phyloP scores from a whole-genome alignment of 2,888 invertebrate species.

The Philonicus albiceps region DNA sequence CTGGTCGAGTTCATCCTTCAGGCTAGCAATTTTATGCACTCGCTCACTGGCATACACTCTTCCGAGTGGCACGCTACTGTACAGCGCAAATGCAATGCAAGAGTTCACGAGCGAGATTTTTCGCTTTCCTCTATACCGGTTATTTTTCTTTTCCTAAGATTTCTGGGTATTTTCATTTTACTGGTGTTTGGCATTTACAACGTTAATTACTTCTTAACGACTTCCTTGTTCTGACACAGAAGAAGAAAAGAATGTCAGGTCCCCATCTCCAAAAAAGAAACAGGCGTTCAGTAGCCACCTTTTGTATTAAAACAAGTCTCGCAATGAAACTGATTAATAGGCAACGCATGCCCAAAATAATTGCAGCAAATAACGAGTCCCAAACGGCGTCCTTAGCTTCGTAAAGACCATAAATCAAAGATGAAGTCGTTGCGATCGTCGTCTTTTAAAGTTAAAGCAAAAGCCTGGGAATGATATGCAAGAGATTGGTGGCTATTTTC shows the following conservation, averaged over 20 bases:
- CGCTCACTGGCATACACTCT: not conserved
- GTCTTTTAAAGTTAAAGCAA: not conserved
- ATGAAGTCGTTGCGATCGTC: not conserved
- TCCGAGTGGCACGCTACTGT: not conserved
- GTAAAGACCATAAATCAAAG: not conserved
- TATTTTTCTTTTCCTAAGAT: not conserved
- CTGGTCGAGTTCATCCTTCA: not conserved
- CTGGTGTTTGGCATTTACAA: not conserved
- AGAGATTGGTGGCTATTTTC: not conserved
- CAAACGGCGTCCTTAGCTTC: not conserved
- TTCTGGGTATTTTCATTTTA: not conserved
- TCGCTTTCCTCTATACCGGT: not conserved
- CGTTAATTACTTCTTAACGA: not conserved
- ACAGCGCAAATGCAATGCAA: not conserved
- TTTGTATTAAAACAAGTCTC: not conserved
- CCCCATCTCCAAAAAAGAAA: not conserved
- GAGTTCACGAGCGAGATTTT: not conserved
- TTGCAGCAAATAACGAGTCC: not conserved
- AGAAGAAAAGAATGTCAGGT: not conserved
- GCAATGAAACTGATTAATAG: not conserved
- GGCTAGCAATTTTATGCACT: not conserved
- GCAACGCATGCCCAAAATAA: not conserved
- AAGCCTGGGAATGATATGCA: not conserved
- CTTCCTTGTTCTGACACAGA: not conserved
- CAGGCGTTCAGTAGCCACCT: not conserved